These are phyloP conservation scores for Diplolepis rosae DNA, from an alignment of 2,888 invertebrate genomes.

Conservation along the genomic window DNA sequence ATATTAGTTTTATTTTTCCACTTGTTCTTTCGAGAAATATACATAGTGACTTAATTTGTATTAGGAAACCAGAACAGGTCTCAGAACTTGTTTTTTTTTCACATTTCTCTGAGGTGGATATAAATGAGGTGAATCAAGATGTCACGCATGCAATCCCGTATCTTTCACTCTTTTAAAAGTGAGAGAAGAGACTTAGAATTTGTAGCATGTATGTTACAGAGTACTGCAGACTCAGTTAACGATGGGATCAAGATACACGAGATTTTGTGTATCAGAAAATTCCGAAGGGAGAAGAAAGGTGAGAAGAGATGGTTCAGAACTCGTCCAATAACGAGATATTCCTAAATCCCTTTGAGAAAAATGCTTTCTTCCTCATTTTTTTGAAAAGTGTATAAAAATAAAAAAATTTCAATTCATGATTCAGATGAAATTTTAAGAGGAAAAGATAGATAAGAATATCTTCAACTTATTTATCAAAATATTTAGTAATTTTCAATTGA, in stretches of 20 bases:
- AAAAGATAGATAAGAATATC: no score
- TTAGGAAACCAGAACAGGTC: neutral
- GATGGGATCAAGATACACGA: slow-evolving; percentile 24
- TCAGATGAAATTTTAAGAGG: no score
- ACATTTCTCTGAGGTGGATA: neutral
- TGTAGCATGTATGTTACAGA: neutral
- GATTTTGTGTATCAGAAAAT: slow-evolving; percentile 1
- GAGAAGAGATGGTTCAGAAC: neutral
- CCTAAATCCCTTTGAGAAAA: neutral
- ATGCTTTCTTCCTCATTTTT: neutral
- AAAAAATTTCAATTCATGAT: no score
- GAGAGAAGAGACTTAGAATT: neutral
- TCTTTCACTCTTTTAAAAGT: neutral
- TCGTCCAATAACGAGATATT: slow-evolving; percentile 3
- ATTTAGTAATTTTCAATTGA: no score
- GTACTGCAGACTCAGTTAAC: slow-evolving; percentile 10
- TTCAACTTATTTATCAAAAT: no score
- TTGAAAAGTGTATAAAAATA: neutral
- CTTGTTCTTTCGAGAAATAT: neutral
- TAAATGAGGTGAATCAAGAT: slow-evolving; percentile 8
- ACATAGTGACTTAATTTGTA: neutral
- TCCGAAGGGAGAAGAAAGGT: slow-evolving; percentile 2
- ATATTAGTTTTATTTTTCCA: neutral
- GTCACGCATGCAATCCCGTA: neutral
- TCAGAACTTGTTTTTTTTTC: slow-evolving; percentile 1